Evolutionary conservation across 2,113 vertebrate genomes (phyloP).

Genomic region (Nycticorax nycticorax): DNA sequence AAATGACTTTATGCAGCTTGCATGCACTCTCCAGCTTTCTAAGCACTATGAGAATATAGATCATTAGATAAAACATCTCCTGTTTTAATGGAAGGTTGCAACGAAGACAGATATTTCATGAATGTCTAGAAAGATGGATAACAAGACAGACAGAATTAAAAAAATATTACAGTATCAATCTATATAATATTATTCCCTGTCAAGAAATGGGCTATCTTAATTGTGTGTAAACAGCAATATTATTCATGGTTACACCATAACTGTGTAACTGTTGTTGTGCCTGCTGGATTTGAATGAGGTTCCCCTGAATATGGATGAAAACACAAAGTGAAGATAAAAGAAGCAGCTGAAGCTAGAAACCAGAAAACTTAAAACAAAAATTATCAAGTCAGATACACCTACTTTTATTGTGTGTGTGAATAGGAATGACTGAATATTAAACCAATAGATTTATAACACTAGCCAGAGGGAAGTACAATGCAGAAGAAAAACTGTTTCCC

Average conservation of each 20-base stretch:
- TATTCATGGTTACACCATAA: conserved; percentile 27
- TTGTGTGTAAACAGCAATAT: conserved; percentile 24
- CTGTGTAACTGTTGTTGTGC: background rate
- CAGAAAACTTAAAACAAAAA: background rate
- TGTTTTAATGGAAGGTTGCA: background rate
- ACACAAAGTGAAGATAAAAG: background rate
- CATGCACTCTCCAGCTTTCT: background rate
- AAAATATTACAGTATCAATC: background rate
- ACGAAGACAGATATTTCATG: background rate
- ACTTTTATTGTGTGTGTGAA: background rate
- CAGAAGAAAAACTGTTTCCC: background rate
- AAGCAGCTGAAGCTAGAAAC: background rate
- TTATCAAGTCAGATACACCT: background rate
- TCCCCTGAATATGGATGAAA: conserved; percentile 1
- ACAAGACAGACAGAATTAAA: background rate
- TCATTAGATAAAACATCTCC: background rate
- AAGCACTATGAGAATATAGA: background rate
- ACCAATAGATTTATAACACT: background rate
- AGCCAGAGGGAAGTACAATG: background rate
- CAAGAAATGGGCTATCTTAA: background rate
- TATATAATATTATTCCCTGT: background rate
- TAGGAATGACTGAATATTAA: background rate
- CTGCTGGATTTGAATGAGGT: background rate
- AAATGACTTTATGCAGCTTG: background rate
- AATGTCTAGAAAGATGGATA: background rate